Evolutionary conservation across 1,140 invertebrate genomes (phyloP).

Genomic region (Campoletis sonorensis): DNA sequence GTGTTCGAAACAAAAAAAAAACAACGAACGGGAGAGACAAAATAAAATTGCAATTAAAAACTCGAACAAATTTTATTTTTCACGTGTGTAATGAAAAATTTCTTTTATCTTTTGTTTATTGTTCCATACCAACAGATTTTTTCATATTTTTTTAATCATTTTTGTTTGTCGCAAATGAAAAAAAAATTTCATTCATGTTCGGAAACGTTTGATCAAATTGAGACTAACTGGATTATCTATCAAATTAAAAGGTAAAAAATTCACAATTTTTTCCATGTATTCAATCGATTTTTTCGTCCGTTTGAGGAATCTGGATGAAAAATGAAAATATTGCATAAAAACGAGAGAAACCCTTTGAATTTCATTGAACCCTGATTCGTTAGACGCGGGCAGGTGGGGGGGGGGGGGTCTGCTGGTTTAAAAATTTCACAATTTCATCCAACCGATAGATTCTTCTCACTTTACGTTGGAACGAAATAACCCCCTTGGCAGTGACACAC

Average conservation of each 20-base stretch:
- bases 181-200: too few relatives aligned
- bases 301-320: background rate
- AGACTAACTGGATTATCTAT: too few relatives aligned
- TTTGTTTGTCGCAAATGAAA: too few relatives aligned
- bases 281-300: background rate
- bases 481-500: conserved; percentile 3
- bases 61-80: too few relatives aligned
- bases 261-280: too few relatives aligned
- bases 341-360: background rate
- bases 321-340: background rate
- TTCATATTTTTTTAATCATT: too few relatives aligned
- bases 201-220: too few relatives aligned
- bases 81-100: too few relatives aligned
- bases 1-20: background rate
- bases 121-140: too few relatives aligned
- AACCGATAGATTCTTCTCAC: background rate
- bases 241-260: too few relatives aligned
- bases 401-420: background rate
- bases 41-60: background rate
- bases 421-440: conserved; percentile 19
- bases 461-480: background rate
- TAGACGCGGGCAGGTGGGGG: too few relatives aligned
- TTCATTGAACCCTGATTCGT: background rate
- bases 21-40: background rate
- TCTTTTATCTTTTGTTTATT: too few relatives aligned